phyloP scores from a whole-genome alignment of 1,140 invertebrate genomes.

The Papilio polyxenes region DNA sequence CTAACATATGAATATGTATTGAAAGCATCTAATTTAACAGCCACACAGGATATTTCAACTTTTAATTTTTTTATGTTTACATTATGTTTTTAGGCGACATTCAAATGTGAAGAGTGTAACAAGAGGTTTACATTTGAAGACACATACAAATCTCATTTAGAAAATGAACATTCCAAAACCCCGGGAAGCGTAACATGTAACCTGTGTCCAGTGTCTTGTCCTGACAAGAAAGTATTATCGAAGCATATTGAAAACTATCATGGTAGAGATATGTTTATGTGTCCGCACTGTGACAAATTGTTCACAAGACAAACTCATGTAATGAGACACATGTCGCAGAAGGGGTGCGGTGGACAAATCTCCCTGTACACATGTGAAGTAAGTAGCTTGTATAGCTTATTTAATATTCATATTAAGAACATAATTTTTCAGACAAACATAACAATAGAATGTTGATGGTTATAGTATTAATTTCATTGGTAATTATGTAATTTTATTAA shows the following conservation, averaged over 20 bases:
- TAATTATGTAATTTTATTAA: too few species aligned
- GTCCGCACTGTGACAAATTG: conserved; percentile 60
- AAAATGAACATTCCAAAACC: conserved; percentile 64
- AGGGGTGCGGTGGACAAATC: conserved; percentile 64
- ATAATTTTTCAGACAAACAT: too few species aligned
- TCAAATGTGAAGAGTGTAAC: conserved; percentile 60
- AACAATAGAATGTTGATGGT: too few species aligned
- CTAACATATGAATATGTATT: background rate
- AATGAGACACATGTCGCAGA: conserved; percentile 65
- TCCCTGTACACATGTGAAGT: conserved; percentile 63
- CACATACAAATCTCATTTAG: conserved; percentile 56
- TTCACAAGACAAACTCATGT: conserved; percentile 72
- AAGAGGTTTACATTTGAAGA: conserved; percentile 69
- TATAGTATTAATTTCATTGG: too few species aligned
- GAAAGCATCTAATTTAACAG: too few species aligned
- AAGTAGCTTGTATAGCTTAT: conserved; percentile 42
- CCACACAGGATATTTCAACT: background rate
- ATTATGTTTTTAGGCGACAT: conserved; percentile 49
- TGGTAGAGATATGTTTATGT: conserved; percentile 58
- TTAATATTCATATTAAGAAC: too few species aligned
- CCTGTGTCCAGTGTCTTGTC: conserved; percentile 61
- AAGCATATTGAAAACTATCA: conserved; percentile 64
- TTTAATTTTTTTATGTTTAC: background rate
- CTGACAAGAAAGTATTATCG: conserved; percentile 51
- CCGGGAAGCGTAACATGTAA: conserved; percentile 61